A percentile compares a stretch with the other conserved stretches of the same genome.
Conservation (phyloP, 92 coral and sea anemone species). For the Siderastrea radians region DNA sequence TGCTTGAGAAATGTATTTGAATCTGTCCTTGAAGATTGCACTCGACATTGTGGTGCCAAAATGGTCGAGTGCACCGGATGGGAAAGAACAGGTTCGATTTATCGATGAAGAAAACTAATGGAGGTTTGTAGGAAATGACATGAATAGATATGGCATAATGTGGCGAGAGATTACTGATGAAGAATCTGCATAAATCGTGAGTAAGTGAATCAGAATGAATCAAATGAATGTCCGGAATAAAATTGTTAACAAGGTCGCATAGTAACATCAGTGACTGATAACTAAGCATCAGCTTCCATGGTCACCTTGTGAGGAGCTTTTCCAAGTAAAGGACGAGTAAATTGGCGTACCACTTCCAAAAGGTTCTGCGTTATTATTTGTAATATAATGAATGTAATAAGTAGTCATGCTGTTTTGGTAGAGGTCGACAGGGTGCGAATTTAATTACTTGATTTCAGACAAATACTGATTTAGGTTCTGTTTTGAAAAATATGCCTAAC, state of each 20-base stretch:
- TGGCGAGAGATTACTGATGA: neutral
- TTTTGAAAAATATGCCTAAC: neutral
- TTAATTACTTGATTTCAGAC: neutral
- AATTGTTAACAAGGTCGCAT: neutral
- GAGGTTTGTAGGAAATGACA: neutral
- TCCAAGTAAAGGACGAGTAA: neutral
- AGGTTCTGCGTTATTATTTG: neutral
- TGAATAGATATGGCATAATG: neutral
- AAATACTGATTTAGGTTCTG: neutral
- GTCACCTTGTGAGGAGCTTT: neutral
- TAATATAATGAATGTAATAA: neutral
- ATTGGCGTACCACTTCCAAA: neutral
- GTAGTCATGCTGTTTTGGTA: neutral
- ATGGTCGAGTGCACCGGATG: conserved; percentile 10
- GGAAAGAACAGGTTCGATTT: neutral
- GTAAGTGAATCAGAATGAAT: neutral
- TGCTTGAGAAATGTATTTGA: neutral
- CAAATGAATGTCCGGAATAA: neutral
- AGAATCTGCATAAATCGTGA: neutral
- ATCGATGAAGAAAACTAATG: neutral
- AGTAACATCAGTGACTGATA: neutral
- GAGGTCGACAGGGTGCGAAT: neutral
- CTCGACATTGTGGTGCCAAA: neutral
- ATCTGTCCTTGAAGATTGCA: neutral
- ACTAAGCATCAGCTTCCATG: neutral